These are phyloP conservation scores for Clamator glandarius DNA, from an alignment of 2,797 vertebrate genomes.

Conservation along the genomic window DNA sequence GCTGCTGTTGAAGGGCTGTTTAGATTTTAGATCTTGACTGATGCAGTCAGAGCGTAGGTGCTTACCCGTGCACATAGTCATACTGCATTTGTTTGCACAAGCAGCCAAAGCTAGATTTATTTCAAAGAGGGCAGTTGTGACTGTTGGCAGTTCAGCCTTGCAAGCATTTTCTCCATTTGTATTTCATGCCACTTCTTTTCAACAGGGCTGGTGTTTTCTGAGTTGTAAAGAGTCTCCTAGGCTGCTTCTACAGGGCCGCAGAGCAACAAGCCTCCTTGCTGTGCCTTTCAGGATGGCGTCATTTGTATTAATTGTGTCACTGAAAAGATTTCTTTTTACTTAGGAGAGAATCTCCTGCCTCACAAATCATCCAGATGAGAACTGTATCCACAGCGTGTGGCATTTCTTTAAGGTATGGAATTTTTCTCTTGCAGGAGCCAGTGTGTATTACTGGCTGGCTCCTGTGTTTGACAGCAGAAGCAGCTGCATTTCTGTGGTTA, in stretches of 20 bases:
- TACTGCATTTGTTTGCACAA: not conserved
- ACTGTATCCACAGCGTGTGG: not conserved
- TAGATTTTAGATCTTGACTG: not conserved
- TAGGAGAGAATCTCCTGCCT: not conserved
- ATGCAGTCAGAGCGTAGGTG: not conserved
- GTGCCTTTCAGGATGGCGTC: conserved; percentile 40
- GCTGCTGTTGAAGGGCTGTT: not conserved
- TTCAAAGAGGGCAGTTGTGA: not conserved
- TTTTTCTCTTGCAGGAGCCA: not conserved
- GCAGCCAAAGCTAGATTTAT: not conserved
- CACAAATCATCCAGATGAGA: not conserved
- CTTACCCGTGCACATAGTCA: not conserved
- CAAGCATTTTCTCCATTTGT: not conserved
- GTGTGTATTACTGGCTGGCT: not conserved
- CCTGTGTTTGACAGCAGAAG: not conserved
- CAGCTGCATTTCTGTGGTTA: not conserved
- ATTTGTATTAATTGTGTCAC: not conserved
- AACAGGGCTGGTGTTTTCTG: conserved; percentile 41
- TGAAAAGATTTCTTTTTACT: conserved; percentile 25
- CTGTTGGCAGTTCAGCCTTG: not conserved
- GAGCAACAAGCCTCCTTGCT: conserved; percentile 34
- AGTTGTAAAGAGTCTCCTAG: conserved; percentile 25
- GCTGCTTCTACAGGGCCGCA: not conserved
- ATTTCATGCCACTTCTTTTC: conserved; percentile 7
- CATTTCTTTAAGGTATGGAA: not conserved